Conservation (phyloP, 2,797 vertebrate genomes). For the Dendrocincla fuliginosa region DNA sequence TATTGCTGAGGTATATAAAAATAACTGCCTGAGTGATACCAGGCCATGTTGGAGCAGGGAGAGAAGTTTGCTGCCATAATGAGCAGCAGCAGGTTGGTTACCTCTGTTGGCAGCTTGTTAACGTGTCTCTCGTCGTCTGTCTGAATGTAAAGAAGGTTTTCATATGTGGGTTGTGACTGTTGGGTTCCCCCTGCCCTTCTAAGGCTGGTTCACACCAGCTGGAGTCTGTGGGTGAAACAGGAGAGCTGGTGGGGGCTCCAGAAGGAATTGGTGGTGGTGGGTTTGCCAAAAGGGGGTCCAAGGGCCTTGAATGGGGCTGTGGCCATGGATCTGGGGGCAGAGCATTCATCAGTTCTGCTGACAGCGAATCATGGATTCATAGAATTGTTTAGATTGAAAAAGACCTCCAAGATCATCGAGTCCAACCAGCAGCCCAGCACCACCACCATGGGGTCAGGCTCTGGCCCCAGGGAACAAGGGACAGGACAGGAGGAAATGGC, state of each 20-base stretch:
- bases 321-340: neutral
- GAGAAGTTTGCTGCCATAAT: constrained; percentile 1
- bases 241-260: neutral
- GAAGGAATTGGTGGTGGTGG: neutral
- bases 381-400: fast-evolving
- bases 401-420: neutral
- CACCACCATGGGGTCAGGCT: neutral
- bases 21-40: constrained; percentile 50
- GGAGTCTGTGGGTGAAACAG: neutral
- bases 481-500: neutral
- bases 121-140: neutral
- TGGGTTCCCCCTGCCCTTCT: neutral
- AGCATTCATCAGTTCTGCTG: neutral
- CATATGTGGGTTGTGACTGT: neutral
- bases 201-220: neutral
- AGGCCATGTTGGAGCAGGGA: neutral
- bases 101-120: neutral
- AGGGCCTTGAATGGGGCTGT: neutral
- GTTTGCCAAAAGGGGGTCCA: neutral
- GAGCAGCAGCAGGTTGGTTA: neutral
- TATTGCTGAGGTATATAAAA: constrained; percentile 67
- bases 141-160: neutral
- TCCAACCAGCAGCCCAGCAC: neutral
- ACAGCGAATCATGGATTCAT: fast-evolving
- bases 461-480: neutral